These are phyloP conservation scores for Miichthys miiuy DNA, from an alignment of 2,797 vertebrate species.

Conservation along the genomic window DNA sequence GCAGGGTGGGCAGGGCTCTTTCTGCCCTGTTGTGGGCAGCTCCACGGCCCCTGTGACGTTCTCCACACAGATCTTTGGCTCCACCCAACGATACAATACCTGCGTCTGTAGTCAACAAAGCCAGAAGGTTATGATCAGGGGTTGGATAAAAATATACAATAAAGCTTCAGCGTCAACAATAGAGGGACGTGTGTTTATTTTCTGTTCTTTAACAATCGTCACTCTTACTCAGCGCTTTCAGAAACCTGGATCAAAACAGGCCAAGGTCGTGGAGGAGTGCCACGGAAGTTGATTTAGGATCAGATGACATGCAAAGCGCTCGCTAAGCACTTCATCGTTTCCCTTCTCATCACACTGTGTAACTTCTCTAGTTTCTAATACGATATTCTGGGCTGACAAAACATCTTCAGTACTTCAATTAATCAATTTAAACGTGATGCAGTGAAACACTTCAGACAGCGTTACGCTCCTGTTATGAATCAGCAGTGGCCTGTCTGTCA, in stretches of 20 bases:
- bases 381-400: not conserved
- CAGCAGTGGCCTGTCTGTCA: not conserved
- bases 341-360: constrained; percentile 20
- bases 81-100: constrained; percentile 94
- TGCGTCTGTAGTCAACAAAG: constrained; percentile 86
- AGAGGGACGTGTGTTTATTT: not conserved
- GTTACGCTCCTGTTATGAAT: not conserved
- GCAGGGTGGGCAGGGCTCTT: constrained; percentile 94
- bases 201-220: not conserved
- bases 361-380: constrained; percentile 16
- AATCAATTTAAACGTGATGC: not conserved
- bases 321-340: constrained; percentile 16
- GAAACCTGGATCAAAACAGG: constrained; percentile 1
- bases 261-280: constrained; percentile 14
- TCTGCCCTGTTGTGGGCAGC: constrained; percentile 92
- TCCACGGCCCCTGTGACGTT: constrained; percentile 84
- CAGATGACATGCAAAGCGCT: constrained; percentile 39
- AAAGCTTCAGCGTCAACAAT: not conserved
- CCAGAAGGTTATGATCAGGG: not conserved
- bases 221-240: constrained; percentile 5
- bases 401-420: not conserved
- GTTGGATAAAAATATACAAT: not conserved
- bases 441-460: not conserved
- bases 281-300: constrained; percentile 20
- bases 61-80: constrained; percentile 95